Conservation (phyloP, 2,797 vertebrate species). For the Silurus lanzhouensis region DNA sequence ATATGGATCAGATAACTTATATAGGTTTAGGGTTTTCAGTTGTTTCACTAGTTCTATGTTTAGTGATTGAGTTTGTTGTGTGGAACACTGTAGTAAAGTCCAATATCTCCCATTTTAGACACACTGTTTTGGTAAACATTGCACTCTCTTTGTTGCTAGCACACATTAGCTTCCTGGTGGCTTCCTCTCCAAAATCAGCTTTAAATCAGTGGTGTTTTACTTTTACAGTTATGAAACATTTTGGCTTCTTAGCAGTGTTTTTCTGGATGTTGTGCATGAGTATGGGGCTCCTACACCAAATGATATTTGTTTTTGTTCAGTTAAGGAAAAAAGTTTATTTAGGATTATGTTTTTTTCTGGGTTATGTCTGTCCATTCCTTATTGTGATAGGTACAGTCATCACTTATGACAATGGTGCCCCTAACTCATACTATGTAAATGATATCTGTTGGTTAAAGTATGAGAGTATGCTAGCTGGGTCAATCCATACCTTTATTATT, state of each 20-base stretch:
- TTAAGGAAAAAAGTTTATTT: constrained; percentile 70
- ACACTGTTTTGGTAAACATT: constrained; percentile 74
- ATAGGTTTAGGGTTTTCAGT: constrained; percentile 68
- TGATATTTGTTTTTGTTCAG: constrained; percentile 70
- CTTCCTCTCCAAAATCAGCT: rapidly evolving
- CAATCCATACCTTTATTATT: constrained; percentile 70
- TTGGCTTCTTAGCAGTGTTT: constrained; percentile 75
- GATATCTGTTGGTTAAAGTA: constrained; percentile 73
- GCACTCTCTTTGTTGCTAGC: constrained; percentile 70
- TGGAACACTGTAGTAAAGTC: constrained; percentile 73
- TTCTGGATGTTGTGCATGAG: constrained; percentile 81
- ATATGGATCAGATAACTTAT: constrained; percentile 55
- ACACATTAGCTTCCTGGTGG: constrained; percentile 66
- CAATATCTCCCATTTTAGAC: constrained; percentile 67
- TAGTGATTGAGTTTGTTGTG: constrained; percentile 66
- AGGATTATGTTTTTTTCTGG: constrained; percentile 63
- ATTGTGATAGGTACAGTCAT: constrained; percentile 67
- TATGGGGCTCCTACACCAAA: constrained; percentile 71
- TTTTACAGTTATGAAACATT: constrained; percentile 71
- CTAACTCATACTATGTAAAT: constrained; percentile 49
- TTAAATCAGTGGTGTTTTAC: constrained; percentile 56
- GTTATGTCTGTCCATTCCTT: constrained; percentile 71
- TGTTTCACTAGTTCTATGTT: constrained; percentile 62
- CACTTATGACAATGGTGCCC: background rate
- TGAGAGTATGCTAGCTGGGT: constrained; percentile 48